phyloP scores from a whole-genome alignment of 2,113 vertebrate species.

The Galemys pyrenaicus region DNA sequence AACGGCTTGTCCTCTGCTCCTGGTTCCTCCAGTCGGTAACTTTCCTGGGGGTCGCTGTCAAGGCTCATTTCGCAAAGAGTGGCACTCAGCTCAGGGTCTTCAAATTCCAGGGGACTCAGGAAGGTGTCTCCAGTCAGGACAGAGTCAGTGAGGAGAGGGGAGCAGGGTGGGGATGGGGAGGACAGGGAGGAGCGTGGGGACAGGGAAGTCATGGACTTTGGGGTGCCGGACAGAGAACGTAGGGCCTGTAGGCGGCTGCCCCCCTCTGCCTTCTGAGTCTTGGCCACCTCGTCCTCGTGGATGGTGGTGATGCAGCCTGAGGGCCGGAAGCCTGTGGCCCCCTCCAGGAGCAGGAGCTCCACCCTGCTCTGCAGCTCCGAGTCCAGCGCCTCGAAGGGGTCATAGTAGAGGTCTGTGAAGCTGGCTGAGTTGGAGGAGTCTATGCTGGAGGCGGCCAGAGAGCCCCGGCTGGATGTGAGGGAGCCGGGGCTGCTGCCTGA shows the following conservation, averaged over 20 bases:
- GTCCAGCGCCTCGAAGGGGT: conserved; percentile 92
- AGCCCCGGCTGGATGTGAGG: conserved; percentile 94
- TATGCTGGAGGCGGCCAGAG: conserved; percentile 93
- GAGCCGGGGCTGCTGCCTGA: conserved; percentile 96
- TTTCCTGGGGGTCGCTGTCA: conserved; percentile 71
- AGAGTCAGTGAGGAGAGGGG: conserved; percentile 90
- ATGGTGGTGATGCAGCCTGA: conserved; percentile 97
- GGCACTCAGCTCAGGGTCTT: conserved; percentile 87
- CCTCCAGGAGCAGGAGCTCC: conserved; percentile 94
- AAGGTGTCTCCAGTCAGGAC: conserved; percentile 91
- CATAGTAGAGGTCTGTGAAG: conserved; percentile 95
- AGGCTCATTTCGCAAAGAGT: conserved; percentile 88
- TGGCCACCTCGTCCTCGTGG: conserved; percentile 93
- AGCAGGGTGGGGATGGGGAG: conserved; percentile 96
- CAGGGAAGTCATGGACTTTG: conserved; percentile 93
- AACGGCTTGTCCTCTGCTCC: conserved; percentile 79
- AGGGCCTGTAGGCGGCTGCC: conserved; percentile 87
- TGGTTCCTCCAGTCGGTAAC: conserved; percentile 83
- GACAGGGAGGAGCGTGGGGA: conserved; percentile 97
- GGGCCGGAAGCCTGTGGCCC: conserved; percentile 89
- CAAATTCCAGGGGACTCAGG: conserved; percentile 85
- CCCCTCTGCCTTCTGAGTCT: conserved; percentile 81
- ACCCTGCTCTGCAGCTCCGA: conserved; percentile 94
- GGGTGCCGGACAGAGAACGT: conserved; percentile 91
- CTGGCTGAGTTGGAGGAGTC: conserved; percentile 95